phyloP scores from a whole-genome alignment of 2,797 vertebrate species.

The Zalophus californianus region DNA sequence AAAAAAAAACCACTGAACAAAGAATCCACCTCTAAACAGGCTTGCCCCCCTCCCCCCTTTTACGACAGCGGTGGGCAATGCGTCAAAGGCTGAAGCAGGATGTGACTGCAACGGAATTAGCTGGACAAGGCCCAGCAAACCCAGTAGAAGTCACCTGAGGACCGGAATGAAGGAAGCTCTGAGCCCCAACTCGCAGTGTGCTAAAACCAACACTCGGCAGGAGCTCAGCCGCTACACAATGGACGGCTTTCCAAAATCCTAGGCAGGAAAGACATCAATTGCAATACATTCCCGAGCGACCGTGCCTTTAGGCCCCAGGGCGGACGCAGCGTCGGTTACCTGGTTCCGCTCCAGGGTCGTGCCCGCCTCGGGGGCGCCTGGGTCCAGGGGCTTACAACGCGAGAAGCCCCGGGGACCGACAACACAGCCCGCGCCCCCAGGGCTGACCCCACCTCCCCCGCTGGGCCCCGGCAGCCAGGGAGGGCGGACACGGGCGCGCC shows the following conservation, averaged over 20 bases:
- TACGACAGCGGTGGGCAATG: background rate
- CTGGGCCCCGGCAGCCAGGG: background rate
- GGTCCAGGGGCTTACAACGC: background rate
- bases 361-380: background rate
- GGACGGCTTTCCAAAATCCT: background rate
- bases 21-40: background rate
- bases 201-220: too few species aligned
- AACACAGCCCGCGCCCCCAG: too few species aligned
- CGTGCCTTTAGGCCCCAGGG: background rate
- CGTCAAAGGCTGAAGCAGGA: background rate
- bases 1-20: background rate
- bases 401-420: background rate
- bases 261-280: background rate
- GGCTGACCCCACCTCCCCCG: background rate
- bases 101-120: rapidly evolving
- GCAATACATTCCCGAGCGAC: background rate
- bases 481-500: background rate
- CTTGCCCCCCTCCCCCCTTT: too few species aligned
- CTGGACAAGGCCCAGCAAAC: background rate
- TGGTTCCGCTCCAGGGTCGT: background rate
- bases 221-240: background rate
- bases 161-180: background rate
- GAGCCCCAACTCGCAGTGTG: background rate
- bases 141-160: too few species aligned
- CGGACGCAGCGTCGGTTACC: background rate